Conservation (phyloP, 1,140 invertebrate genomes). For the Eupristina koningsbergeri region DNA sequence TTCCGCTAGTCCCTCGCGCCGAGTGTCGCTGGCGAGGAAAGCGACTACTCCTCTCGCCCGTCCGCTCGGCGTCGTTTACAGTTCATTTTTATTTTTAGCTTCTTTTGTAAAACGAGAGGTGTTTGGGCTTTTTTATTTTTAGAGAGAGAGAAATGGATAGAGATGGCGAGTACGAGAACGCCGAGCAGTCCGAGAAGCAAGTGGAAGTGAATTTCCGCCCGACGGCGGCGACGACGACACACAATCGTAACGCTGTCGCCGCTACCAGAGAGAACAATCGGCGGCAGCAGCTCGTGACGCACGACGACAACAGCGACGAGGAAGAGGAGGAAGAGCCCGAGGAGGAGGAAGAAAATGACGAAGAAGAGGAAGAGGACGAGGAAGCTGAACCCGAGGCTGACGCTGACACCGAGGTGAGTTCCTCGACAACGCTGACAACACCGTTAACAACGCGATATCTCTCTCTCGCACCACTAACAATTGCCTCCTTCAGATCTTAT, state of each 20-base stretch:
- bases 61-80: background rate
- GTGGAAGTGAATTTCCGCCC: conserved; percentile 31
- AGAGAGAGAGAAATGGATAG: conserved; percentile 47
- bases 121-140: conserved; percentile 42
- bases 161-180: conserved; percentile 41
- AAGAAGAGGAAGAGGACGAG: conserved; percentile 50
- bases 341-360: conserved; percentile 48
- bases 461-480: background rate
- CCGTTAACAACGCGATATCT: background rate
- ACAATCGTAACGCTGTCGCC: conserved; percentile 32
- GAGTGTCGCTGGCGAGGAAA: conserved; percentile 7
- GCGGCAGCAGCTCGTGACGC: background rate
- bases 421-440: background rate
- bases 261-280: conserved; percentile 22
- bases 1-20: background rate
- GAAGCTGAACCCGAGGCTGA: conserved; percentile 44
- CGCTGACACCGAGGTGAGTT: conserved; percentile 29
- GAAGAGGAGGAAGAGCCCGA: conserved; percentile 48
- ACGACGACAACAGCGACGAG: conserved; percentile 43
- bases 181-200: conserved; percentile 26
- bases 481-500: background rate
- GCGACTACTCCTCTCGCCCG: background rate
- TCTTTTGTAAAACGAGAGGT: conserved; percentile 26
- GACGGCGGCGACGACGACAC: background rate
- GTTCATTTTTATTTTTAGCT: conserved; percentile 36